Base-by-base conservation (phyloP, 2,888 invertebrate species). In the Antheraea assamensis region DNA sequence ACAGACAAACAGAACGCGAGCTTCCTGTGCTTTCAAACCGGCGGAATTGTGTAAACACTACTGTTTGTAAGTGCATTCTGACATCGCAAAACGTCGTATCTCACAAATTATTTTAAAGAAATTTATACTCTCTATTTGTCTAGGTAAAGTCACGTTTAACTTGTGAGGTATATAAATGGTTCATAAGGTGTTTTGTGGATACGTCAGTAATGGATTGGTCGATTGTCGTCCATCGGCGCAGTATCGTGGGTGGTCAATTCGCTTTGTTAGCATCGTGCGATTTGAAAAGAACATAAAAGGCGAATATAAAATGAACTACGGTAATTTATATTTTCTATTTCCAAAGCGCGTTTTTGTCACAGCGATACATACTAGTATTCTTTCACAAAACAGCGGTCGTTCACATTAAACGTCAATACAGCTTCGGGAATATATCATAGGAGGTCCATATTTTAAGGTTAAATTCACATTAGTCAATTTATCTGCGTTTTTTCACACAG, bases 21-120 rank as follows among this genome's bases (percentile, higher is more conserved):
- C 90, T 90, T 90, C 90, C 90, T 90, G 89, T 84, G 88, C 89
- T 90, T 90, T 88, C 87, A 90, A 85, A 87, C 85, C 88, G 80
- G 78, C 82, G 85, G 87, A 86, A 85, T 87, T 85, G 85, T 87
- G 88, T 88, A 88, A 88, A 88, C 88, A 88, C 79, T 79, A 78
- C 81, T 85, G 83, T 85, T 82, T 83, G 83, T 86, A 85, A 88
- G 86, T 87, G 83, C 83, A 78, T 77, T 78, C 75, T 75, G 74
- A 17, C 70, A 47, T 31, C 31, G 0, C 19, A 68, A 17, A 78
- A 76, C n/a, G 74, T 27, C 71, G 1, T 74, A 83, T 78, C 71
- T 61, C 49, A 42, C 75, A 73, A 5, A 10, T 2, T 2, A 1
- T 66, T 10, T 0, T 58, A 72, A 31, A 8, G 2, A 0, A 82